Base-by-base conservation (phyloP, 1,140 invertebrate species). In the Antheraea mylitta region DNA sequence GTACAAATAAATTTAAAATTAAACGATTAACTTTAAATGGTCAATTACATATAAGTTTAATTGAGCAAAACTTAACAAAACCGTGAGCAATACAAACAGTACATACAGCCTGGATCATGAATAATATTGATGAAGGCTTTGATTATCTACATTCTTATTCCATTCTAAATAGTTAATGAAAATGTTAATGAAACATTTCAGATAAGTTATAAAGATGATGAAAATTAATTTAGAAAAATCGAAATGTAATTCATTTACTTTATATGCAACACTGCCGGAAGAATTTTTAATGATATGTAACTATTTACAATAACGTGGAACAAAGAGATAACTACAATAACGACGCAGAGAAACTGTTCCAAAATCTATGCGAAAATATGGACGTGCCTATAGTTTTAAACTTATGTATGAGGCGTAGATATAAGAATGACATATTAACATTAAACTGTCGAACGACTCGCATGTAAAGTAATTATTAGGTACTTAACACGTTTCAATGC, bases 51-150 rank as follows among this genome's bases (percentile, higher is more conserved):
- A 87, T 79, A 89, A 77, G 77, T 76, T 69, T 81, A 90, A 87
- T 91, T 91, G 89, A 91, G 89, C 89, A 91, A 91, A 91, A 90
- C 82, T 85, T 91, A 91, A 91, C 89, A 80, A 82, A 89, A 86
- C 79, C 82, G 78, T 90, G 89, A 91, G 89, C 89, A 89, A 85
- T 81, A 71, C 69, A 75, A 85, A 77, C 18, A 59, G 59, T 78
- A 67, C 8, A 11, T 84, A 89, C 81, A 81, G 74, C 73, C 75
- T 71, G 74, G 75, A 73, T 71, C 63, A 64, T 60, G 48, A 61
- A 60, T 61, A 19, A 58, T 62, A 68, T 66, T 37, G 65, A 65
- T 37, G 65, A 65, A 65, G 18, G 48, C 42, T 65, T 42, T n/a
- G 18, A 18, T 48, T 19, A 65, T 38, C 64, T 42, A 48, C 9